These are phyloP conservation scores for Phasianus colchicus DNA, from an alignment of 2,113 vertebrate species.

Conservation along the genomic window DNA sequence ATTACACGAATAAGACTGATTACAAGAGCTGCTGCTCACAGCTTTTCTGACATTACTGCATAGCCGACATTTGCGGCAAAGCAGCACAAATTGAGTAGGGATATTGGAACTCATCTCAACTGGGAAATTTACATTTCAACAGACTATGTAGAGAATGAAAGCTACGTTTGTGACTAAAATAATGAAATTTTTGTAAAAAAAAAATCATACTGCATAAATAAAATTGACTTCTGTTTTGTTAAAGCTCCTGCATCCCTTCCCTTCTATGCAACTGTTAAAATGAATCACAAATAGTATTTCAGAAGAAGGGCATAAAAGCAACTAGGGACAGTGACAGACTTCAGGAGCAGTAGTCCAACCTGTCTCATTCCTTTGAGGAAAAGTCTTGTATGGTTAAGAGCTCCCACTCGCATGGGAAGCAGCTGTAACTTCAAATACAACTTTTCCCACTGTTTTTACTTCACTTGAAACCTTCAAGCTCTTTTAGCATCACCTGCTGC, in stretches of 20 bases:
- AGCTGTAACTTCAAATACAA: not conserved
- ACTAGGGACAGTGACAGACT: not conserved
- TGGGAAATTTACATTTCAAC: not conserved
- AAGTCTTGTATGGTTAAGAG: not conserved
- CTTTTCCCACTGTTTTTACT: not conserved
- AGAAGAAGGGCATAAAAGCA: constrained; percentile 3
- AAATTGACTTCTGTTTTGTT: not conserved
- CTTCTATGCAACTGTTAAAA: not conserved
- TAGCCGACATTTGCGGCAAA: not conserved
- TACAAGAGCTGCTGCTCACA: not conserved
- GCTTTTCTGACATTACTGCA: not conserved
- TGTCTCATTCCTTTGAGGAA: not conserved
- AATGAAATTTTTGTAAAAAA: not conserved
- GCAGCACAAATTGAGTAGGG: not conserved
- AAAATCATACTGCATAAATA: not conserved
- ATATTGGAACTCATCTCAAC: not conserved
- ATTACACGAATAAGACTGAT: not conserved
- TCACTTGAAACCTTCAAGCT: not conserved
- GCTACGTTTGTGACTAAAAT: not conserved
- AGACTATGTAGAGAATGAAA: not conserved
- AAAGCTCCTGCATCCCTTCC: not conserved
- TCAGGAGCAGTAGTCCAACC: not conserved
- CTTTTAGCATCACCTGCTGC: constrained; percentile 22
- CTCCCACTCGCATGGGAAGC: not conserved
- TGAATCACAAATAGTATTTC: not conserved